A percentile compares a stretch with the other conserved stretches of the same genome.
Conservation (phyloP, 2,797 vertebrate species). For the Hydrophis major region DNA sequence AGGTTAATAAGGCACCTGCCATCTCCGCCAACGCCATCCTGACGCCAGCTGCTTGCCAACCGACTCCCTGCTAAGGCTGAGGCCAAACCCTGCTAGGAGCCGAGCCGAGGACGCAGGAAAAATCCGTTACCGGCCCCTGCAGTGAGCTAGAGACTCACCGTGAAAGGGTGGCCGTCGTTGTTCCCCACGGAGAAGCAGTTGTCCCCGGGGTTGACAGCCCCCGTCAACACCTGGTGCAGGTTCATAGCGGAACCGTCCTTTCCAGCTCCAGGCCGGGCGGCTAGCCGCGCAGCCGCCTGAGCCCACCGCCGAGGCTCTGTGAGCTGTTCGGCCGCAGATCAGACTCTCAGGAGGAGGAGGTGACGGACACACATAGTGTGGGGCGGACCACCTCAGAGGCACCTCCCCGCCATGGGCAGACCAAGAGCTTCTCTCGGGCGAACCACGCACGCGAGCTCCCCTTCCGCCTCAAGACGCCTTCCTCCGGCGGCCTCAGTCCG, state of each 20-base stretch:
- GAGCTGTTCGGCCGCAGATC: background rate
- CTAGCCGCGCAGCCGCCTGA: background rate
- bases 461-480: background rate
- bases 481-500: background rate
- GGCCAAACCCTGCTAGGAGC: background rate
- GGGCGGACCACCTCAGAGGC: background rate
- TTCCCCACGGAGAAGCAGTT: constrained; percentile 94
- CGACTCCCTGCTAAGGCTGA: background rate
- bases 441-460: background rate
- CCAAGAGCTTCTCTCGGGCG: background rate
- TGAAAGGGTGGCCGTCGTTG: constrained; percentile 86
- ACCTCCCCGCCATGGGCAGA: background rate
- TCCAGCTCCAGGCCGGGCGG: background rate
- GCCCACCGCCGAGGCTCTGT: background rate
- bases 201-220: constrained; percentile 95
- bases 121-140: background rate
- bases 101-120: background rate
- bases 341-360: background rate
- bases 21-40: background rate
- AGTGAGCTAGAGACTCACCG: constrained; percentile 76
- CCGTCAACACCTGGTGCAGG: constrained; percentile 96
- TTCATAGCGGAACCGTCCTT: constrained; percentile 76
- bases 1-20: background rate
- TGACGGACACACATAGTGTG: background rate
- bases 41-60: background rate